A percentile compares a stretch with the other conserved stretches of the same genome.
These are phyloP conservation scores for Phalacrocorax carbo DNA, from an alignment of 2,113 vertebrate genomes.

Conservation along the genomic window DNA sequence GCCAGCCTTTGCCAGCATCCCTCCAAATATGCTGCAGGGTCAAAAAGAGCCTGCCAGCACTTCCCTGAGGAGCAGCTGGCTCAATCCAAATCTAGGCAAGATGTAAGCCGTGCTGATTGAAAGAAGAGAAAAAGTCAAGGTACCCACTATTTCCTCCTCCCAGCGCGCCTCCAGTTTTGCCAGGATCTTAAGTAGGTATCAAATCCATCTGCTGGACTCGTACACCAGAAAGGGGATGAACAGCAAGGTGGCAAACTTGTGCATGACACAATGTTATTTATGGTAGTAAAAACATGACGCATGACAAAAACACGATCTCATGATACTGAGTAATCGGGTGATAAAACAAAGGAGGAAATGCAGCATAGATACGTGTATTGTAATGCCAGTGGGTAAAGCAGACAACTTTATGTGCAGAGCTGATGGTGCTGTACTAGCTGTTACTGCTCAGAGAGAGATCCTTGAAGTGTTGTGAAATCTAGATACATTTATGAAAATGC, in stretches of 20 bases:
- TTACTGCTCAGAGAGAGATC: not conserved
- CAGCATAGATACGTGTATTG: not conserved
- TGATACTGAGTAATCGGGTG: constrained; percentile 22
- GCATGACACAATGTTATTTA: not conserved
- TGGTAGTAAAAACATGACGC: not conserved
- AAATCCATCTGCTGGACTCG: not conserved
- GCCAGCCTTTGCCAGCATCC: not conserved
- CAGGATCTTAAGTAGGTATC: not conserved
- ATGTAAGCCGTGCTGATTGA: not conserved
- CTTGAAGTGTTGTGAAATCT: not conserved
- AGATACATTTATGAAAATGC: not conserved
- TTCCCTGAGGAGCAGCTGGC: not conserved
- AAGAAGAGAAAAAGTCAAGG: not conserved
- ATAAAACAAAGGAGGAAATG: not conserved
- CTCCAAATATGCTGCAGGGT: not conserved
- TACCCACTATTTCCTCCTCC: not conserved
- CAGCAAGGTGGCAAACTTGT: constrained; percentile 12
- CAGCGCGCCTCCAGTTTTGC: not conserved
- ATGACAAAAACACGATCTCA: not conserved
- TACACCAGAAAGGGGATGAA: not conserved
- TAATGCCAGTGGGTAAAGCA: not conserved
- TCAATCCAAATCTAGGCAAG: not conserved
- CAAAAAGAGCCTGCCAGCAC: constrained; percentile 1
- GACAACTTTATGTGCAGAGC: not conserved
- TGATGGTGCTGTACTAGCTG: not conserved